Evolutionary conservation across 2,888 invertebrate genomes (phyloP), one percentile per base, ranked within the genome.

Genomic region (Itoplectis maculator): DNA sequence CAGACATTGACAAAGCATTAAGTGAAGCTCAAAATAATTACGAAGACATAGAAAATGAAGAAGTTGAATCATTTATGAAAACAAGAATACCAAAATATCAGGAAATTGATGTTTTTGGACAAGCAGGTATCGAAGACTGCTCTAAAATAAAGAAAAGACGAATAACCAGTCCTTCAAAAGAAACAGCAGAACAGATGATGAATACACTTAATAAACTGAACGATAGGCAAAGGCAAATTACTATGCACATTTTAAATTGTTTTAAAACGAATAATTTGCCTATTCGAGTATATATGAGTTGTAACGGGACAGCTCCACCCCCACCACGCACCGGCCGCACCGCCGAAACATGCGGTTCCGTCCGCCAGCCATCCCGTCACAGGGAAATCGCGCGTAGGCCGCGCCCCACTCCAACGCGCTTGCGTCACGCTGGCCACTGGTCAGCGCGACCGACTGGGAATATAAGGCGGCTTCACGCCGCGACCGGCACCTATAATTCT

Each of bases 271-370:
- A 56, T 6, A 37, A 65, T 68, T n/a, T 45, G 29, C 87, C 84
- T 15, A 81, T 87, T 72, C 75, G 72, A 70, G 74, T 84, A n/a
- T 89, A 87, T 84, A 70, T 90, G n/a, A 82, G n/a, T n/a, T n/a
- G n/a, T n/a, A n/a, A n/a, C n/a, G n/a, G n/a, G n/a, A n/a, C n/a
- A n/a, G n/a, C n/a, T n/a, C n/a, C n/a, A n/a, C n/a, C n/a, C n/a
- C n/a, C n/a, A n/a, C n/a, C n/a, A n/a, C n/a, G n/a, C n/a, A n/a
- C n/a, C n/a, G n/a, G n/a, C n/a, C n/a, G n/a, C n/a, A n/a, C n/a
- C n/a, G n/a, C n/a, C n/a, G n/a, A n/a, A n/a, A n/a, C n/a, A n/a
- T n/a, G n/a, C n/a, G n/a, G n/a, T n/a, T n/a, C n/a, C n/a, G n/a
- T n/a, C n/a, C n/a, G n/a, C n/a, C n/a, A n/a, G n/a, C n/a, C n/a